Evolutionary conservation across 2,113 vertebrate genomes (phyloP).

Genomic region (Corythornis madagascariensis): DNA sequence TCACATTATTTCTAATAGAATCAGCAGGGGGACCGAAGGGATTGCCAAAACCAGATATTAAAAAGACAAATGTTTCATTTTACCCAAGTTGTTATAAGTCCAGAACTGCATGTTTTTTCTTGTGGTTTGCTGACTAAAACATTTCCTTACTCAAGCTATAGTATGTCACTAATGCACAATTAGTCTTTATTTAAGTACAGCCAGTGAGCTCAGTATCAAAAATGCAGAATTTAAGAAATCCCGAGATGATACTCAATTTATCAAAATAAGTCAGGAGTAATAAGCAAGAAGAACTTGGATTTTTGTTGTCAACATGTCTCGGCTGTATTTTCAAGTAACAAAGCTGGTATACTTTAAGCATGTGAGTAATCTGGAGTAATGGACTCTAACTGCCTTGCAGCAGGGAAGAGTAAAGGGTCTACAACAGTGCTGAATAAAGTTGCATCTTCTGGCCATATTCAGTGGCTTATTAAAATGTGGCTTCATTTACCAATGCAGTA

Average conservation of each 20-base stretch:
- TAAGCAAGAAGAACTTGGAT: background rate
- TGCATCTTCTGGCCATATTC: background rate
- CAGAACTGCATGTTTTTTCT: background rate
- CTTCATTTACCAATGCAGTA: background rate
- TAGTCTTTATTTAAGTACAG: background rate
- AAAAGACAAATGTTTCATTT: background rate
- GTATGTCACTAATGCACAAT: background rate
- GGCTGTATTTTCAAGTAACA: background rate
- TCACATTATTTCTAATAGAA: background rate
- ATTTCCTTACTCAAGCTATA: background rate
- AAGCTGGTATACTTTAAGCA: background rate
- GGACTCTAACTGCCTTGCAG: background rate
- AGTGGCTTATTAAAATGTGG: background rate
- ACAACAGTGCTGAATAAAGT: background rate
- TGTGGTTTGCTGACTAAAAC: background rate
- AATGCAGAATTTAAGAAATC: background rate
- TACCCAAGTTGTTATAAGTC: background rate
- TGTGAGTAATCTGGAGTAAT: background rate
- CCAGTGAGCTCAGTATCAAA: background rate
- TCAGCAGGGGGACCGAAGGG: fast-evolving
- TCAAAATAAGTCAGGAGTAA: background rate
- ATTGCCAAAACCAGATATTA: background rate
- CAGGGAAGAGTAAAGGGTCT: background rate
- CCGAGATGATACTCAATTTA: background rate
- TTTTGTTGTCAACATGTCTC: background rate